Base-by-base conservation (phyloP, 2,888 invertebrate species). In the Drosophila merina region DNA sequence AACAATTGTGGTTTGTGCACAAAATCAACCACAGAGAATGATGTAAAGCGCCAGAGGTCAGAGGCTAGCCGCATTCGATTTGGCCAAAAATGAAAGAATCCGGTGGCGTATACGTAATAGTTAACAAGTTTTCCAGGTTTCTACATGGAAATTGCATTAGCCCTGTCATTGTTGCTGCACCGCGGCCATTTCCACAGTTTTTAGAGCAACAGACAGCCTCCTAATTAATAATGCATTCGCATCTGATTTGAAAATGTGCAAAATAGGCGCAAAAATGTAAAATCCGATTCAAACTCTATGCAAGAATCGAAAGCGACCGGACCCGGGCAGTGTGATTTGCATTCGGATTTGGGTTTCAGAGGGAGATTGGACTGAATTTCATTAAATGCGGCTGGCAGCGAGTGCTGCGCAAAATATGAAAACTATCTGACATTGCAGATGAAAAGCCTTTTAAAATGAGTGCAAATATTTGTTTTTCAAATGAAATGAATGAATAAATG, bases 381-480 rank as follows among this genome's bases (percentile, higher is more conserved):
- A 77, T 77, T 79, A 83, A 69, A 74, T 54, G 52, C 40, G 44
- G 30, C 20, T 6, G 8, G 30, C 48, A 5, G 31, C 2, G 30
- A 57, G 26, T 40, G 45, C 54, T 38, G 74, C 30, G 66, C 56
- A 64, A 75, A 72, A 79, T 79, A 75, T 79, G 75, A 67, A 63
- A 73, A 76, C 50, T 69, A 47, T 69, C 69, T 62, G 70, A 28
- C 56, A 25, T 10, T 25, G 40, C 38, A 10, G 47, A 38, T 12
- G 38, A 25, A 62, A 63, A 68, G 31, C 52, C 64, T 76, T 60
- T 57, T 52, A 47, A 36, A 57, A 38, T 42, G 52, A 63, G 76
- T 45, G 70, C 73, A 83, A 85, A 83, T 86, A 82, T 86, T 86
- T 86, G 78, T 62, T 67, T 77, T 79, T 73, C 72, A 82, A 85